phyloP scores from a whole-genome alignment of 1,140 invertebrate species.

The Eubasilissa regina region DNA sequence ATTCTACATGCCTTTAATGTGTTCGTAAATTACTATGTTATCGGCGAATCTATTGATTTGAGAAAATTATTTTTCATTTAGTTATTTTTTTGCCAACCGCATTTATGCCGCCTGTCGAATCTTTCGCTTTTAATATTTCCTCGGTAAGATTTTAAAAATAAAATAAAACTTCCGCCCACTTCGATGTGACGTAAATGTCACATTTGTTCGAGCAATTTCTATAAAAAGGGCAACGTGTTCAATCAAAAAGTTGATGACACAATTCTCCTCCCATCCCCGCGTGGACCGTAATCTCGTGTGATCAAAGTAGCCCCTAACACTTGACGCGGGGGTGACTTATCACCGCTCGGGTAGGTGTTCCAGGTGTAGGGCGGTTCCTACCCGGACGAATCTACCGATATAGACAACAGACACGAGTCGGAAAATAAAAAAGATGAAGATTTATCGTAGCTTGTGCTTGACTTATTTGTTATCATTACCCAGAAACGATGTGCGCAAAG shows the following conservation, averaged over 20 bases:
- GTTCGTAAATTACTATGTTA: no score
- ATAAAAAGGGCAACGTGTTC: slow-evolving; percentile 34
- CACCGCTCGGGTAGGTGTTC: slow-evolving; percentile 2
- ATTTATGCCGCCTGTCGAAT: no score
- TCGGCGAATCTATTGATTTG: no score
- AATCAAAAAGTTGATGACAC: slow-evolving; percentile 46
- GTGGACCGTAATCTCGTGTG: slow-evolving; percentile 31
- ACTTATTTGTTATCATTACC: slow-evolving; percentile 42
- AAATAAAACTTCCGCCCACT: neutral
- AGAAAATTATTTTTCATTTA: no score
- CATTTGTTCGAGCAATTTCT: slow-evolving; percentile 11
- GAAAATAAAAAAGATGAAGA: slow-evolving; percentile 28
- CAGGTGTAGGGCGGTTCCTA: neutral
- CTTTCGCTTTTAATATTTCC: no score
- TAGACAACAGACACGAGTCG: neutral
- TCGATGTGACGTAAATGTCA: slow-evolving; percentile 2
- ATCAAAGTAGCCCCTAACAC: slow-evolving; percentile 36
- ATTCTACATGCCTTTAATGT: no score
- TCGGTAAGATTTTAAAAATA: neutral
- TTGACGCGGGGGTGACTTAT: slow-evolving; percentile 27
- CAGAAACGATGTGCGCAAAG: slow-evolving; percentile 3
- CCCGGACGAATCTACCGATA: neutral
- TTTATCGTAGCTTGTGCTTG: slow-evolving; percentile 27
- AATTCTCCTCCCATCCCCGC: slow-evolving; percentile 7
- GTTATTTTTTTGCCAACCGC: no score